Evolutionary conservation across 2,888 invertebrate species (phyloP), one percentile per base, ranked within the genome.

Genomic region (Suillia variegata): DNA sequence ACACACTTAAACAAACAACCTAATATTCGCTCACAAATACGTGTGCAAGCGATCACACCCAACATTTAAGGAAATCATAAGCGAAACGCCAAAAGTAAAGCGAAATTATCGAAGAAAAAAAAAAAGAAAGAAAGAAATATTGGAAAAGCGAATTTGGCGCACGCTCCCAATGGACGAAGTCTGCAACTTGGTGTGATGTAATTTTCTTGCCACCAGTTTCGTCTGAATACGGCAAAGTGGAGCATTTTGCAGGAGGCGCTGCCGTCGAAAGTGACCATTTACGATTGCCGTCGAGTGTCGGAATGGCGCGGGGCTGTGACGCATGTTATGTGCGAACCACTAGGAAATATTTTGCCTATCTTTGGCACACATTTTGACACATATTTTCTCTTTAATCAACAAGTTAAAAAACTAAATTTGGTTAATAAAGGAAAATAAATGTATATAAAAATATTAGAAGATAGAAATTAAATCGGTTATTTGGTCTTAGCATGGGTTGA

Each of bases 241-340:
- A 26, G 26, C 26, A 26, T 6, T n/a, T 38, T 4, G 38, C 38
- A n/a, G 38, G 6, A 8, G 38, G n/a, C 15, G 38, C 38, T 10
- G 26, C 26, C 10, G 38, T n/a, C 38, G n/a, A 8, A 38, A 38
- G n/a, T 38, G 38, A 10, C 38, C 38, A n/a, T 38, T 38, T n/a
- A n/a, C n/a, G 15, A n/a, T n/a, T n/a, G 26, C 26, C 26, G 10
- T 10, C 5, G 6, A 26, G 13, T 21, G 34, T 17, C 18, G 13
- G 21, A 13, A 8, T 8, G 15, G 15, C 31, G 24, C 24, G 13
- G 8, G 31, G 4, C 2, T 13, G n/a, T 24, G 6, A 67, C 67
- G 64, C 70, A 71, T 67, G 65, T 70, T 73, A 73, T 73, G 67
- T 73, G n/a, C n/a, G 65, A 67, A 65, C 65, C 70, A 73, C 70